These are phyloP conservation scores for Lysandra bellargus DNA, from an alignment of 2,888 invertebrate species.

Conservation along the genomic window DNA sequence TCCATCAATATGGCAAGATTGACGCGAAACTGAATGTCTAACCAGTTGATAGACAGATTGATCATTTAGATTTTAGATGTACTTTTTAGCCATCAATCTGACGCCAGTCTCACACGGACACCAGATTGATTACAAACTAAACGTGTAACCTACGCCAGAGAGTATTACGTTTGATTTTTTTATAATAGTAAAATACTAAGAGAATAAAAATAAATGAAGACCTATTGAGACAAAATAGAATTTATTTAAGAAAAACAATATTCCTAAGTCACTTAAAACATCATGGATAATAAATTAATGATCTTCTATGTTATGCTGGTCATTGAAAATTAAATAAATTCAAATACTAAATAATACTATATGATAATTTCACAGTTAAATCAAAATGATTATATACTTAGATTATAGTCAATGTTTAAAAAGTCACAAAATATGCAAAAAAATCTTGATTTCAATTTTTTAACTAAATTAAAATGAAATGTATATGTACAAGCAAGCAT, in stretches of 20 bases:
- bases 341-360: slow-evolving; percentile 15
- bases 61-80: too few relatives aligned
- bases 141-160: too few relatives aligned
- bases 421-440: neutral
- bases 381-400: neutral
- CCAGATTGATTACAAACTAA: too few relatives aligned
- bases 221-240: slow-evolving; percentile 39
- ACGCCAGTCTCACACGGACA: too few relatives aligned
- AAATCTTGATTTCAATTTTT: neutral
- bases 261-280: slow-evolving; percentile 37
- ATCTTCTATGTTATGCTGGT: neutral
- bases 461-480: neutral
- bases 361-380: neutral
- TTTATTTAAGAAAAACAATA: slow-evolving; percentile 42
- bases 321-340: slow-evolving; percentile 6
- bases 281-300: slow-evolving; percentile 42
- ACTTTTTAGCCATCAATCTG: too few relatives aligned
- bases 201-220: slow-evolving; percentile 27
- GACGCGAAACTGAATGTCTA: too few relatives aligned
- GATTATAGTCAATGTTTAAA: neutral
- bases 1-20: too few relatives aligned
- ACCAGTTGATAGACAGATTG: too few relatives aligned
- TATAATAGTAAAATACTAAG: neutral
- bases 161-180: too few relatives aligned
- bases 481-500: neutral